Conservation (phyloP, 2,113 vertebrate genomes). For the Trichomycterus rosablanca region DNA sequence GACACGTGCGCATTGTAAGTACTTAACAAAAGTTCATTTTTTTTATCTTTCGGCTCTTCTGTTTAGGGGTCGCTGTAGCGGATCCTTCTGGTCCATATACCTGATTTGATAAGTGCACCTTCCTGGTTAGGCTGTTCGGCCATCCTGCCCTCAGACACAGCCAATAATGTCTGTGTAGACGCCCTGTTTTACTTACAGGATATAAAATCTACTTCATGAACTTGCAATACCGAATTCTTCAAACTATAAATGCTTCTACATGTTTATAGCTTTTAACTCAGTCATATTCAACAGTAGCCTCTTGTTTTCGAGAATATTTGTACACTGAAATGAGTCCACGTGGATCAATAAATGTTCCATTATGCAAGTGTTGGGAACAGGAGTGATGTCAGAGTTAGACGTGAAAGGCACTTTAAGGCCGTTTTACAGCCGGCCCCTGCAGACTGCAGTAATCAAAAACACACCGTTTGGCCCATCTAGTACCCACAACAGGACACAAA, state of each 20-base stretch:
- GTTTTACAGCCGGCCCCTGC: conserved; percentile 1
- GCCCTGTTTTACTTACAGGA: no score
- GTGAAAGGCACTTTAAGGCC: conserved; percentile 39
- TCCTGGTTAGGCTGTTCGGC: no score
- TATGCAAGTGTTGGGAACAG: conserved; percentile 18
- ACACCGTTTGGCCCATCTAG: conserved; percentile 26
- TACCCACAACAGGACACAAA: conserved; percentile 13
- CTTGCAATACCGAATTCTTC: no score
- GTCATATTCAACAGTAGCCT: conserved; percentile 13
- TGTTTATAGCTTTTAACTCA: no score
- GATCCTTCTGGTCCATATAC: no score
- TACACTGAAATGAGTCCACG: neutral
- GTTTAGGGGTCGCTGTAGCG: no score
- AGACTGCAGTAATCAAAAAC: conserved; percentile 42
- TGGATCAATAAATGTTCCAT: conserved; percentile 38
- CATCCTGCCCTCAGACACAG: no score
- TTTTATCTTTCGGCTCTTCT: neutral
- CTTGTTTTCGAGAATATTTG: neutral
- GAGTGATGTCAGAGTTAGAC: conserved; percentile 31
- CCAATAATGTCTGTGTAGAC: no score
- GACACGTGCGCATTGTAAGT: conserved; percentile 87
- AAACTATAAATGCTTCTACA: no score
- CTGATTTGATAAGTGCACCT: no score
- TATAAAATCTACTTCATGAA: no score
- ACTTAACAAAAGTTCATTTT: neutral